Conservation (phyloP, 2,113 vertebrate species). For the Reinhardtius hippoglossoides region DNA sequence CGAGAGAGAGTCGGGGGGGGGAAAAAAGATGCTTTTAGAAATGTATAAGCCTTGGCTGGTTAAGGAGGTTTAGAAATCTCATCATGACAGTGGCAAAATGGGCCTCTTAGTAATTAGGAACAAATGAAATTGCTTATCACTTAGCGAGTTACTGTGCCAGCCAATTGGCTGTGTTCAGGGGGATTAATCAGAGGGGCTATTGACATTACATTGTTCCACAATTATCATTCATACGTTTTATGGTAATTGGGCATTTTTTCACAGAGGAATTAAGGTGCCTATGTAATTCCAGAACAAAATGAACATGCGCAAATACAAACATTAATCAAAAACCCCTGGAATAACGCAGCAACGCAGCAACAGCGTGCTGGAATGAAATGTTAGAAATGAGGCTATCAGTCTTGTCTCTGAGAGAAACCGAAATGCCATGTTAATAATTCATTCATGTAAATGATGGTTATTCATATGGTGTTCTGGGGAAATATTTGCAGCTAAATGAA, state of each 20-base stretch:
- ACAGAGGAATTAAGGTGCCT: slow-evolving; percentile 78
- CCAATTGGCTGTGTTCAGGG: slow-evolving; percentile 76
- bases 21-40: slow-evolving; percentile 68
- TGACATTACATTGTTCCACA: slow-evolving; percentile 84
- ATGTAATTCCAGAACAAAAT: slow-evolving; percentile 74
- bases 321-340: slow-evolving; percentile 78
- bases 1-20: slow-evolving; percentile 1
- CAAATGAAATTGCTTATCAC: slow-evolving; percentile 84
- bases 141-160: slow-evolving; percentile 76
- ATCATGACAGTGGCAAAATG: slow-evolving; percentile 78
- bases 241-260: slow-evolving; percentile 81
- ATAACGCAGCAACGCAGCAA: slow-evolving; percentile 61
- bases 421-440: slow-evolving; percentile 55
- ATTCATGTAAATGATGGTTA: slow-evolving; percentile 34
- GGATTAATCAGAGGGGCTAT: slow-evolving; percentile 84
- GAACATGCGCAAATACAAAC: slow-evolving; percentile 77
- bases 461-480: slow-evolving; percentile 24
- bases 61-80: slow-evolving; percentile 79
- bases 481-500: slow-evolving; percentile 37
- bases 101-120: slow-evolving; percentile 82
- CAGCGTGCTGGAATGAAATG: slow-evolving; percentile 55
- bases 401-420: slow-evolving; percentile 32
- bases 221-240: slow-evolving; percentile 85
- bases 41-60: slow-evolving; percentile 76
- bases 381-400: slow-evolving; percentile 62